Evolutionary conservation across 2,888 invertebrate genomes (phyloP).

Genomic region (Gortyna flavago): DNA sequence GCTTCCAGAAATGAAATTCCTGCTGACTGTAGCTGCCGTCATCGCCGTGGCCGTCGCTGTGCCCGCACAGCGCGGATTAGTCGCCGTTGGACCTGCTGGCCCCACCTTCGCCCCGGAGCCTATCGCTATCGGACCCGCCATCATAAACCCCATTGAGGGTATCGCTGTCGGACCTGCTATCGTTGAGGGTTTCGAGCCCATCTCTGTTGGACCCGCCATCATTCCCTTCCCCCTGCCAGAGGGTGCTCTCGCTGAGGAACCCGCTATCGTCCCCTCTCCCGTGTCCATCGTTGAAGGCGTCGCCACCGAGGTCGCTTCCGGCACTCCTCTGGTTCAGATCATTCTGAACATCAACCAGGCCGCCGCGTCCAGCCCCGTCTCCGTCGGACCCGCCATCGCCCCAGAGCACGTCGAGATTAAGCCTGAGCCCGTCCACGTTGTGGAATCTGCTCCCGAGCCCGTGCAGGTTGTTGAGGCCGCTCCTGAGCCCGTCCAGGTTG

Average conservation of each 20-base stretch:
- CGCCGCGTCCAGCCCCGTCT: slow-evolving; percentile 29
- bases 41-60: slow-evolving; percentile 61
- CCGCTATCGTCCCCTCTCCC: slow-evolving; percentile 39
- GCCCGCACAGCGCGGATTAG: slow-evolving; percentile 53
- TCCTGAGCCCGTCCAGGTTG: slow-evolving; percentile 30
- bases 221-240: slow-evolving; percentile 63
- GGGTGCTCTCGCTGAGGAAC: slow-evolving; percentile 28
- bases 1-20: slow-evolving; percentile 54
- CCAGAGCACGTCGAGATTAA: slow-evolving; percentile 17
- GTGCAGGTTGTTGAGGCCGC: slow-evolving; percentile 8
- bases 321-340: slow-evolving; percentile 70
- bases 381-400: slow-evolving; percentile 39
- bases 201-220: slow-evolving; percentile 60
- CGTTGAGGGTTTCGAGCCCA: slow-evolving; percentile 42
- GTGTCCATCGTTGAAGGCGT: slow-evolving; percentile 26
- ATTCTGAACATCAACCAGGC: slow-evolving; percentile 69
- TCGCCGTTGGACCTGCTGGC: slow-evolving; percentile 50
- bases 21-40: slow-evolving; percentile 57
- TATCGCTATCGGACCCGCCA: slow-evolving; percentile 62
- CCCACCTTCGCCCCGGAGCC: slow-evolving; percentile 42
- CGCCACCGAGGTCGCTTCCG: slow-evolving; percentile 37
- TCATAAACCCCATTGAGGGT: slow-evolving; percentile 67
- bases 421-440: slow-evolving; percentile 48
- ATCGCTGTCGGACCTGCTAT: slow-evolving; percentile 65
- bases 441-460: slow-evolving; percentile 40